Percentiles rank a stretch among this genome's conserved stretches.
These are phyloP conservation scores for Chrysemys picta DNA, from an alignment of 2,113 vertebrate species.

Conservation along the genomic window DNA sequence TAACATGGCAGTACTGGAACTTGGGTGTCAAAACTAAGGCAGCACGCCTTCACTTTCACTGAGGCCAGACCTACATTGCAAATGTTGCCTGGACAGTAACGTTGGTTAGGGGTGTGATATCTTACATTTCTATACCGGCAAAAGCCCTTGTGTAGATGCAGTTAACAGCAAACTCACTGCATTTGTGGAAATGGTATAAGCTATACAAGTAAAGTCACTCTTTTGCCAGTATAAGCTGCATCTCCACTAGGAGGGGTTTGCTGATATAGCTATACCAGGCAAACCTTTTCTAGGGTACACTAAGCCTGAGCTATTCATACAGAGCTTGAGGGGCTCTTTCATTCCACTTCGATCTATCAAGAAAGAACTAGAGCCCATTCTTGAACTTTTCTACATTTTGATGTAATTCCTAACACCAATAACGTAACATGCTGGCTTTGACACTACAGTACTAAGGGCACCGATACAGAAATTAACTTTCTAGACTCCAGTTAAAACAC, in stretches of 20 bases:
- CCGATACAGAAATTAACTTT: fast-evolving
- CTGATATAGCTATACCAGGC: background rate
- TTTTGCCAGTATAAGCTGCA: background rate
- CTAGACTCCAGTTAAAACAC: background rate
- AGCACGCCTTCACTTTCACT: background rate
- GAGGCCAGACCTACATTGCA: background rate
- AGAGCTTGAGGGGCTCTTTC: background rate
- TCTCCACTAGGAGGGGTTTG: background rate
- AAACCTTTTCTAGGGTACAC: background rate
- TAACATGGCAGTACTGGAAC: background rate
- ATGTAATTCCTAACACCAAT: background rate
- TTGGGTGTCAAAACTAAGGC: background rate
- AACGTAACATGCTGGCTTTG: fast-evolving
- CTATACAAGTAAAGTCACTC: background rate
- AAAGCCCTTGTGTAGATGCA: background rate
- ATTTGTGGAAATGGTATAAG: background rate
- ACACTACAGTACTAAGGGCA: too few species aligned
- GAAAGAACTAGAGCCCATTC: background rate
- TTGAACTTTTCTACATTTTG: background rate
- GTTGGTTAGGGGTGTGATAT: background rate
- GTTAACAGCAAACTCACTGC: background rate
- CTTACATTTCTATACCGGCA: background rate
- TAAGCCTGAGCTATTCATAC: background rate
- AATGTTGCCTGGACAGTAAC: background rate
- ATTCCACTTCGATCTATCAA: background rate